Conservation (phyloP, 2,113 vertebrate genomes). For the Paratilapia polleni region DNA sequence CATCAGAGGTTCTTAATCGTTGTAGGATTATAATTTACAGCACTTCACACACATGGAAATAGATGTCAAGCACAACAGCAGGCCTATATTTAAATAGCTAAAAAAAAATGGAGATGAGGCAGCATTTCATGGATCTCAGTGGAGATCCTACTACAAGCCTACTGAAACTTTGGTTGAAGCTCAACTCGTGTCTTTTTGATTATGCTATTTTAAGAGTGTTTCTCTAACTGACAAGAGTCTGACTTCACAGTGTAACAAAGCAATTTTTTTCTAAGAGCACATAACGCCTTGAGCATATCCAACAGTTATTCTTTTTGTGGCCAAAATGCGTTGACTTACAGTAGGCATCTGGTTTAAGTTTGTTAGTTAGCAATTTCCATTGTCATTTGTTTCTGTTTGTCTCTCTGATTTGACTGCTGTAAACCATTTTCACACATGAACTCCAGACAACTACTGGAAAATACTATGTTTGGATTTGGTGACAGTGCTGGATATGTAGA, state of each 20-base stretch:
- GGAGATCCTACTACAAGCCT: background rate
- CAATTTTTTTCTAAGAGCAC: background rate
- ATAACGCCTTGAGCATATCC: background rate
- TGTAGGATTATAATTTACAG: background rate
- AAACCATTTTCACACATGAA: background rate
- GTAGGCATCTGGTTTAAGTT: background rate
- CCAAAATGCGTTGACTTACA: background rate
- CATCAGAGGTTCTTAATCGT: background rate
- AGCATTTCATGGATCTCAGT: background rate
- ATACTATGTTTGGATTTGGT: background rate
- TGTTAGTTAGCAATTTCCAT: background rate
- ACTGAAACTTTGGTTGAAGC: no score
- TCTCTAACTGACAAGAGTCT: background rate
- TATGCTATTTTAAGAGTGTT: background rate
- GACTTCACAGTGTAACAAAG: background rate
- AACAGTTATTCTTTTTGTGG: background rate
- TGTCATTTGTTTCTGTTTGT: background rate
- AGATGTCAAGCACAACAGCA: background rate
- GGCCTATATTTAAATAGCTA: background rate
- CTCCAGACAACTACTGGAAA: background rate
- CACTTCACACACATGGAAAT: background rate
- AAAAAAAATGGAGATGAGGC: background rate
- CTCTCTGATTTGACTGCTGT: no score
- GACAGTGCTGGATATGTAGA: no score
- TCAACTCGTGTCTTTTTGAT: background rate